phyloP scores from a whole-genome alignment of 2,797 vertebrate species.

The Mallotus villosus region DNA sequence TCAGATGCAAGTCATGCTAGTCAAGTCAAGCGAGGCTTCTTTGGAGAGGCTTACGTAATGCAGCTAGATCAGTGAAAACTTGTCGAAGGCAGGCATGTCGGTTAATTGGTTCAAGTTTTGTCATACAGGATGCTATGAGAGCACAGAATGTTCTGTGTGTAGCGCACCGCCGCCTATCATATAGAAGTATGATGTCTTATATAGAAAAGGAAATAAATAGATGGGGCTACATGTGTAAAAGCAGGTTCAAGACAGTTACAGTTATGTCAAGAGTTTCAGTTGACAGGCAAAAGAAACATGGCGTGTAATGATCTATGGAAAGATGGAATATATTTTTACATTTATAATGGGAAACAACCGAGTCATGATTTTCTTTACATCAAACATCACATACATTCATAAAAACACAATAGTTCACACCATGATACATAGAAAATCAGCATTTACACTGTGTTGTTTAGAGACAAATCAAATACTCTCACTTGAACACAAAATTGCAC shows the following conservation, averaged over 20 bases:
- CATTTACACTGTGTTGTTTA: conserved; percentile 36
- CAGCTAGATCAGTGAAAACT: conserved; percentile 3
- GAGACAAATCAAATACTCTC: conserved; percentile 44
- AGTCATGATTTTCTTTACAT: conserved; percentile 41
- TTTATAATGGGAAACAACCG: background rate
- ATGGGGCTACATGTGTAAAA: background rate
- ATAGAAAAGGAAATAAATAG: too few species aligned
- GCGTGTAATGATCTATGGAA: conserved; percentile 24
- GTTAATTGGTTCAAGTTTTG: conserved; percentile 4
- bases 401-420: conserved; percentile 39
- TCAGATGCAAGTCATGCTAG: conserved; percentile 10
- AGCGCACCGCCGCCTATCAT: too few species aligned
- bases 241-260: conserved; percentile 2
- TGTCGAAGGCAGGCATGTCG: background rate
- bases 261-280: background rate
- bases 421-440: conserved; percentile 50
- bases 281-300: conserved; percentile 20
- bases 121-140: conserved; percentile 35
- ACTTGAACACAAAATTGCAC: conserved; percentile 45
- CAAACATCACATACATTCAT: conserved; percentile 34
- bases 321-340: conserved; percentile 1
- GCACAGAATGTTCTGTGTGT: background rate
- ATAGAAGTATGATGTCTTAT: too few species aligned
- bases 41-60: conserved; percentile 4
- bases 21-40: conserved; percentile 2